Conservation (phyloP, 2,113 vertebrate genomes). For the Peromyscus maniculatus region DNA sequence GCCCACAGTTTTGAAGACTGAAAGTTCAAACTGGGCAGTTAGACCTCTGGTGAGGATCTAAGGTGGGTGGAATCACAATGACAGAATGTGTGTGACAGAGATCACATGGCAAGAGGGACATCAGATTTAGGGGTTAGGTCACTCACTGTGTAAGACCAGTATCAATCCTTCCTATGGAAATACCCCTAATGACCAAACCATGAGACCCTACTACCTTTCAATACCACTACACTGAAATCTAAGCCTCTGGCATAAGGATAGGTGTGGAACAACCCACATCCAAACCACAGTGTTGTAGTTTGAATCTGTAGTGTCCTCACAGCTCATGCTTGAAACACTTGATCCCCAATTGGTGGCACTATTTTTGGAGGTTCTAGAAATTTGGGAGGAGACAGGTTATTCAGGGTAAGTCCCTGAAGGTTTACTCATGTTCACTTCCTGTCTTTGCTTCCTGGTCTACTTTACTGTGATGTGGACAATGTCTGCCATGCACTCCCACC, state of each 20-base stretch:
- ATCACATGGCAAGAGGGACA: neutral
- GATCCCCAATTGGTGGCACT: neutral
- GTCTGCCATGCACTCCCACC: neutral
- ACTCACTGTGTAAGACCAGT: neutral
- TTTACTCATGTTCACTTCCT: neutral
- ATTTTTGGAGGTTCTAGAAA: neutral
- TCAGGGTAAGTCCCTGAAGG: neutral
- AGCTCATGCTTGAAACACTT: neutral
- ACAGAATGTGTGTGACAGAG: neutral
- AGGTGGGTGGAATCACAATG: neutral
- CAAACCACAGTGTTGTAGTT: neutral
- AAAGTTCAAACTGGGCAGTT: neutral
- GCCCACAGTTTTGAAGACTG: neutral
- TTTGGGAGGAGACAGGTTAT: neutral
- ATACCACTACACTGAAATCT: neutral
- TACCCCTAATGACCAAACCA: neutral
- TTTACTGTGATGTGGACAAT: neutral
- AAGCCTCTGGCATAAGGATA: neutral
- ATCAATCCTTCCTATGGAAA: neutral
- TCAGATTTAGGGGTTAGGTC: neutral
- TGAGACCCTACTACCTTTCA: neutral
- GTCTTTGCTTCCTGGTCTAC: neutral
- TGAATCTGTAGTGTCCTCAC: neutral
- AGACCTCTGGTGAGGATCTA: neutral
- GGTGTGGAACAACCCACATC: neutral